Conservation (phyloP, 2,888 invertebrate genomes). For the Dromius quadrimaculatus region DNA sequence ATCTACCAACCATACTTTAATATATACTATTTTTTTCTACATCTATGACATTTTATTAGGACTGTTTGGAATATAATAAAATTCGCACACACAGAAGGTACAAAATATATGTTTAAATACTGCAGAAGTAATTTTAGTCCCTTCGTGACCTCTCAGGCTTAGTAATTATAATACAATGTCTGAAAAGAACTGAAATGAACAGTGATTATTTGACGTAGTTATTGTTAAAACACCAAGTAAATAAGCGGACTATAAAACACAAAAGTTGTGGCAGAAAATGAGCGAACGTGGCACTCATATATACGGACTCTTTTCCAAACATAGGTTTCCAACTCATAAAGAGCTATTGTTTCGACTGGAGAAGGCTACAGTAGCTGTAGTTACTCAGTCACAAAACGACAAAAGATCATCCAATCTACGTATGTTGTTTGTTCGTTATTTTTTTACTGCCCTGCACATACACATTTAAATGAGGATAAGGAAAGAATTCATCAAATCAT, state of each 20-base stretch:
- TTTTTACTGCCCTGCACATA: constrained; percentile 7
- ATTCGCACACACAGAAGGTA: no score
- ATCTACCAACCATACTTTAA: no score
- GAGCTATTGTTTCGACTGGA: constrained; percentile 33
- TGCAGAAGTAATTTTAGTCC: no score
- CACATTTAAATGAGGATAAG: neutral
- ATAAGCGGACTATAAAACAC: constrained; percentile 20
- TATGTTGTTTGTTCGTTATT: constrained; percentile 20
- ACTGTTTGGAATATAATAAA: no score
- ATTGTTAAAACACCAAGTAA: constrained; percentile 9
- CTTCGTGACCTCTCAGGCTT: no score
- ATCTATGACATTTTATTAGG: no score
- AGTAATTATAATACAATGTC: neutral
- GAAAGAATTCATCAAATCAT: no score
- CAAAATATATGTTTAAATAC: no score
- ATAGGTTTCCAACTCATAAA: constrained; percentile 36
- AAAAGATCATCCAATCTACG: constrained; percentile 44
- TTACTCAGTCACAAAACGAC: neutral
- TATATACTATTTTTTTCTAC: no score
- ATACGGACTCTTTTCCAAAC: constrained; percentile 33
- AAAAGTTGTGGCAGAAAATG: constrained; percentile 32
- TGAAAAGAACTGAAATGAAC: constrained; percentile 9
- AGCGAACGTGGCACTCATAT: constrained; percentile 20
- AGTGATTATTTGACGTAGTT: constrained; percentile 34
- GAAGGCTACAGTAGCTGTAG: neutral